Conservation (phyloP, 2,888 invertebrate genomes). For the Monoplex corrugatus region DNA sequence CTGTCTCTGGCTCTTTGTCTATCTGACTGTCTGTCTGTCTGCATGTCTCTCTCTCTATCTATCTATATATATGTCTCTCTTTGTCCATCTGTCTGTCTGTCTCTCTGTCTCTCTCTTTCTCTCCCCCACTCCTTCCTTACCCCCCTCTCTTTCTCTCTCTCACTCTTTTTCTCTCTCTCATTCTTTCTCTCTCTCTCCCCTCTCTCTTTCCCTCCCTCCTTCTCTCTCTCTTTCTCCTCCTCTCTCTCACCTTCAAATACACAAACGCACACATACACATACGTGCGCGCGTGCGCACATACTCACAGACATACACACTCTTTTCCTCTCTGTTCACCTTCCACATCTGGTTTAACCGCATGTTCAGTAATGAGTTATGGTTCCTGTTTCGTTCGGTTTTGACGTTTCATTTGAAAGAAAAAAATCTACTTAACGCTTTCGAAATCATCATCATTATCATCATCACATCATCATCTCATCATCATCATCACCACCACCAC, state of each 20-base stretch:
- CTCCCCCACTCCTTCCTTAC: not conserved
- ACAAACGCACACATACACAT: slow-evolving; percentile 16
- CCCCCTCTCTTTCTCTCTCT: not conserved
- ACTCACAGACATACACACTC: not conserved
- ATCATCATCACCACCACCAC: no score
- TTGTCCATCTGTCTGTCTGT: not conserved
- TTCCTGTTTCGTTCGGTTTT: no score
- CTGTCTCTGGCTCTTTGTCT: not conserved
- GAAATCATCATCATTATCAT: no score
- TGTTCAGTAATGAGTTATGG: no score
- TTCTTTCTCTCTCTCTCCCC: not conserved
- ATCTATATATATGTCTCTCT: not conserved
- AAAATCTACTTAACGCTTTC: no score
- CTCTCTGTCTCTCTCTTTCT: not conserved
- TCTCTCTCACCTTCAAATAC: not conserved
- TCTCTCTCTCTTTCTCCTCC: not conserved
- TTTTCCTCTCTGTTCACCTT: no score
- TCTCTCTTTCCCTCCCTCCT: not conserved
- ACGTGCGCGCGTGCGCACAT: not conserved
- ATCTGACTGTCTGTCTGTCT: not conserved
- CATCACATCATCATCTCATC: no score
- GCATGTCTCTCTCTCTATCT: not conserved
- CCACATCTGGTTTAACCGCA: no score
- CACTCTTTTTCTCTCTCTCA: not conserved
- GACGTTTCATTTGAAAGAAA: no score